phyloP scores from a whole-genome alignment of 2,113 vertebrate species.

The Corythornis madagascariensis region DNA sequence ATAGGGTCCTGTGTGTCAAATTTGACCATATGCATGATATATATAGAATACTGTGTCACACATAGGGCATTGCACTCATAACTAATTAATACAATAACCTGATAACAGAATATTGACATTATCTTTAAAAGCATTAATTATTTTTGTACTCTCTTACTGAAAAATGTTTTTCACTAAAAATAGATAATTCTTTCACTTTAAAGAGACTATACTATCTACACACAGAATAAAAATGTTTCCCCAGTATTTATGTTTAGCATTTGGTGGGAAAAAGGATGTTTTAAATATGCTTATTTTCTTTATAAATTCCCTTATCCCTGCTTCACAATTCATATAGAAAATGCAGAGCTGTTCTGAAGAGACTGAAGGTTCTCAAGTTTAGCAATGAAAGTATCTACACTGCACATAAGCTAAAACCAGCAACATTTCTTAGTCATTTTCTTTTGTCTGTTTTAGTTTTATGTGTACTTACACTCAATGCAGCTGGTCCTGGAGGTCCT shows the following conservation, averaged over 20 bases:
- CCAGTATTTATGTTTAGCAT: background rate
- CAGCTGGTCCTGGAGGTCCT: slow-evolving; percentile 77
- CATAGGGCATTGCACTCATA: background rate
- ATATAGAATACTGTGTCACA: background rate
- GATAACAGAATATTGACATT: background rate
- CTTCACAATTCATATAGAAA: background rate
- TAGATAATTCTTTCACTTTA: background rate
- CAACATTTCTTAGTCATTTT: background rate
- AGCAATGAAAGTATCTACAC: background rate
- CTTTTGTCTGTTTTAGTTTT: background rate
- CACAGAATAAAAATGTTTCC: background rate
- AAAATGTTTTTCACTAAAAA: background rate
- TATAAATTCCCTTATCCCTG: background rate
- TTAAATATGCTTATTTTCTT: background rate
- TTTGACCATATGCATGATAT: background rate
- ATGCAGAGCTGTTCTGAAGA: background rate
- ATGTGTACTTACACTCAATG: slow-evolving; percentile 72
- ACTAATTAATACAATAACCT: slow-evolving; percentile 20
- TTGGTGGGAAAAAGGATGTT: background rate
- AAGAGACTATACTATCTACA: background rate
- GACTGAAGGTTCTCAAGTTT: background rate
- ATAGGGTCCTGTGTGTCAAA: background rate
- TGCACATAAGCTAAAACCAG: background rate
- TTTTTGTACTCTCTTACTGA: slow-evolving; percentile 2
- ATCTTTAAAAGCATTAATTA: background rate